Conservation (phyloP, 2,113 vertebrate species). For the Psilopogon haemacephalus region DNA sequence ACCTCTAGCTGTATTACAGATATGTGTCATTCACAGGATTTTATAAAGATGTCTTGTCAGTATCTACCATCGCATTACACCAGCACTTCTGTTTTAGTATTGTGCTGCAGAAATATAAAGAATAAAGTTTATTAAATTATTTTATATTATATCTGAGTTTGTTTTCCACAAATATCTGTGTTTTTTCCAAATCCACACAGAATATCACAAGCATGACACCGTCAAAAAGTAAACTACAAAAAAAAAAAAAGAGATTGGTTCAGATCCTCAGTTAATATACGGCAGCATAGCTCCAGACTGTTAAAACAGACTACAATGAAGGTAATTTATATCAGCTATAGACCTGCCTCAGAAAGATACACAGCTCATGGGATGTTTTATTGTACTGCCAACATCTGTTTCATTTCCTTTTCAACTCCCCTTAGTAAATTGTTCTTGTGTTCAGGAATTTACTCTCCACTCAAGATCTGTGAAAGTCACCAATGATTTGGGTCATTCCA, state of each 20-base stretch:
- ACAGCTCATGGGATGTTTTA: not conserved
- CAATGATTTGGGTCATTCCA: not conserved
- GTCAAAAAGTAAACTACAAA: not conserved
- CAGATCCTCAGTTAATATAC: not conserved
- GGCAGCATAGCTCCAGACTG: not conserved
- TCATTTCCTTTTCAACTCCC: not conserved
- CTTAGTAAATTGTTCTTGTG: not conserved
- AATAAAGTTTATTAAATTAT: not conserved
- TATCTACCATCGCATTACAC: not conserved
- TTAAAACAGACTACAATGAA: not conserved
- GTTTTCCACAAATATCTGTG: not conserved
- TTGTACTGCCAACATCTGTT: not conserved
- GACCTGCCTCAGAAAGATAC: not conserved
- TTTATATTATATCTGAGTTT: not conserved
- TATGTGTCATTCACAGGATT: not conserved
- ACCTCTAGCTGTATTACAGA: not conserved
- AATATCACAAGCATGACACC: not conserved
- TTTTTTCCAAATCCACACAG: not conserved
- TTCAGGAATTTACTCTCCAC: not conserved
- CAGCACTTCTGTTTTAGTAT: not conserved
- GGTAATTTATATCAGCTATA: not conserved
- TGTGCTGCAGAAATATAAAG: not conserved
- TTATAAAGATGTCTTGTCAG: not conserved
- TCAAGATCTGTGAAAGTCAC: not conserved
- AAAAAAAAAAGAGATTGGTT: not conserved